Conservation (phyloP, 2,113 vertebrate genomes). For the Catagonus wagneri region DNA sequence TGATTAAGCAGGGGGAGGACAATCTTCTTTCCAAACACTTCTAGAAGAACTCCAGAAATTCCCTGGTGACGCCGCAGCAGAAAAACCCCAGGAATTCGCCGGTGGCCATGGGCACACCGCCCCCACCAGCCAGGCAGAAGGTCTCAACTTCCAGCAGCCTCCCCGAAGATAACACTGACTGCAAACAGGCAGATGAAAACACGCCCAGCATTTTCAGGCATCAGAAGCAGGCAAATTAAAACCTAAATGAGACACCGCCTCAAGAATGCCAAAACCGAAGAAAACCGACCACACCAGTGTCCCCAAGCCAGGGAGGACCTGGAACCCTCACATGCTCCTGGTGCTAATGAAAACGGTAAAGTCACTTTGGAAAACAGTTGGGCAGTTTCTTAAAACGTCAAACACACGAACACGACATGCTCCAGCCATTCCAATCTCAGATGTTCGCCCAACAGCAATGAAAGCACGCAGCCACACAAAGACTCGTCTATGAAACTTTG, state of each 20-base stretch:
- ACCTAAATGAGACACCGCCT: not conserved
- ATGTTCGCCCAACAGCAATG: not conserved
- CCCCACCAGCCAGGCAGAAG: not conserved
- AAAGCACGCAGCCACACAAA: too few relatives aligned
- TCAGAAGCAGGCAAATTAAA: not conserved
- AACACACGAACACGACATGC: too few relatives aligned
- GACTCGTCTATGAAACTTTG: accelerated
- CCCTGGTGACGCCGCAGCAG: too few relatives aligned
- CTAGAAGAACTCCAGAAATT: not conserved
- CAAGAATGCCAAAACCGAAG: not conserved
- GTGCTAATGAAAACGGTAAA: not conserved
- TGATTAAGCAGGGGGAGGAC: not conserved
- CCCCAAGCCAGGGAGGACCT: accelerated
- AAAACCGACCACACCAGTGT: not conserved
- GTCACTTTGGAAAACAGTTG: not conserved
- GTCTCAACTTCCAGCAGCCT: not conserved
- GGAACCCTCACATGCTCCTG: not conserved
- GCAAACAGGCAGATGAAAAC: not conserved
- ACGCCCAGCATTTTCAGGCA: not conserved
- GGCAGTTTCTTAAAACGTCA: not conserved
- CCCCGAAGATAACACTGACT: not conserved
- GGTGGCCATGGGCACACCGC: too few relatives aligned
- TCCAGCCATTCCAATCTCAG: not conserved
- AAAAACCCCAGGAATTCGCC: too few relatives aligned
- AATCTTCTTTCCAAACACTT: not conserved